These are phyloP conservation scores for Trematomus loennbergii DNA, from an alignment of 2,113 vertebrate genomes.

Conservation along the genomic window DNA sequence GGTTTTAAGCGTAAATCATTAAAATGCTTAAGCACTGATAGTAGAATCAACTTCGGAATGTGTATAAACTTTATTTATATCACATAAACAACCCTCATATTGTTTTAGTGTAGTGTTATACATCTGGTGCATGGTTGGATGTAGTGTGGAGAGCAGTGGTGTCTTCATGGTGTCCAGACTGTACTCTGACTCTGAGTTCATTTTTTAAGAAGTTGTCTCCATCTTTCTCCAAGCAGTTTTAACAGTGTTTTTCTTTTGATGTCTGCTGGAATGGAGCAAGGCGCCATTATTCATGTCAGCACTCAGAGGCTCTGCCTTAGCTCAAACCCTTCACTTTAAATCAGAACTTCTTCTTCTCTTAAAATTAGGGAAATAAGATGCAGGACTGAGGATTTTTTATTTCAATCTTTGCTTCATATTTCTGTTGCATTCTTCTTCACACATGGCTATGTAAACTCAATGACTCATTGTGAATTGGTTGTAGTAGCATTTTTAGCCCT, in stretches of 20 bases:
- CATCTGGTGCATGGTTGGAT: not conserved
- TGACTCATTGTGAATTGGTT: not conserved
- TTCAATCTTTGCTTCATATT: not conserved
- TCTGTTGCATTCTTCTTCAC: not conserved
- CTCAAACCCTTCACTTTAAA: slow-evolving; percentile 53
- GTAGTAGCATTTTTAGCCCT: slow-evolving; percentile 21
- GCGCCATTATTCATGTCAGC: slow-evolving; percentile 70
- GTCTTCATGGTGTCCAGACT: slow-evolving; percentile 7
- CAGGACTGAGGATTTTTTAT: not conserved
- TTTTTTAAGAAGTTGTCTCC: slow-evolving; percentile 1
- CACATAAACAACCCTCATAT: not conserved
- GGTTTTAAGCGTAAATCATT: slow-evolving; percentile 4
- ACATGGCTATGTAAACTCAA: not conserved
- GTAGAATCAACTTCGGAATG: not conserved
- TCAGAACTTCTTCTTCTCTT: slow-evolving; percentile 32
- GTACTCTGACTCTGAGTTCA: not conserved
- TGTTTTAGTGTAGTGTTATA: not conserved
- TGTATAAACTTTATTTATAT: not conserved
- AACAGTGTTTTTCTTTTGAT: slow-evolving; percentile 62
- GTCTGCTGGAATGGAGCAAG: slow-evolving; percentile 47
- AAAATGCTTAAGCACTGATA: not conserved
- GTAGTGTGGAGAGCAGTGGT: not conserved
- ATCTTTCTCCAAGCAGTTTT: slow-evolving; percentile 10
- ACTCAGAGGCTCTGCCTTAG: slow-evolving; percentile 61
- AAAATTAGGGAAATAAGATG: slow-evolving; percentile 17